Evolutionary conservation across 2,113 vertebrate species (phyloP).

Genomic region (Ophiodon elongatus): DNA sequence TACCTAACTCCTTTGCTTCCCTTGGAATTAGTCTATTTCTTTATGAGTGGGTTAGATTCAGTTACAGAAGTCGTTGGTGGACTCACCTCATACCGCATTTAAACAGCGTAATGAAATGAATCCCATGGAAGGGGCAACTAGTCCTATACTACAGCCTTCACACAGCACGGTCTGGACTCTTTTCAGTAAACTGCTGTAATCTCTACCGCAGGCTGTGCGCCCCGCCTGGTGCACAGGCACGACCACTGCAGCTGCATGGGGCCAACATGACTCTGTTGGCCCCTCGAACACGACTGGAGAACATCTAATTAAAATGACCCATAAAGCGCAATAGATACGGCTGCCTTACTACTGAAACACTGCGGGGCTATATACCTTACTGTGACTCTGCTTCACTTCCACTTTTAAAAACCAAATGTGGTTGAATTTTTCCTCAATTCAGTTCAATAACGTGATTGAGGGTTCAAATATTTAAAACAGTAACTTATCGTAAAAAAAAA

Average conservation of each 20-base stretch:
- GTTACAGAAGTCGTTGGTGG: neutral
- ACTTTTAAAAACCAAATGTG: neutral
- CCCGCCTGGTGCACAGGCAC: conserved; percentile 68
- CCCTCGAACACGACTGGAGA: neutral
- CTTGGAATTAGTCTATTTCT: neutral
- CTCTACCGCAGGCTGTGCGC: conserved; percentile 42
- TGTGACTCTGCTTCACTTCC: neutral
- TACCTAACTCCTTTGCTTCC: neutral
- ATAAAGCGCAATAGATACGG: neutral
- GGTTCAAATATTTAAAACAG: neutral
- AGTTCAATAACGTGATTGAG: neutral
- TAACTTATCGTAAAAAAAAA: neutral
- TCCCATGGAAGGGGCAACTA: neutral
- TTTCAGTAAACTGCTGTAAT: neutral
- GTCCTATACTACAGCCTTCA: neutral
- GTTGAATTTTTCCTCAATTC: neutral
- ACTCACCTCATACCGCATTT: neutral
- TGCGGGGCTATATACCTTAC: neutral
- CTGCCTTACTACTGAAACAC: too few relatives aligned
- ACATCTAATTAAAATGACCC: neutral
- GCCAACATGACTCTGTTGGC: neutral
- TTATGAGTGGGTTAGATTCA: neutral
- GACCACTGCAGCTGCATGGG: conserved; percentile 56
- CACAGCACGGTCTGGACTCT: neutral
- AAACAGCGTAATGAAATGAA: neutral